Percentiles rank a stretch among this genome's conserved stretches.
Conservation (phyloP, 2,113 vertebrate genomes). For the Ictalurus furcatus region DNA sequence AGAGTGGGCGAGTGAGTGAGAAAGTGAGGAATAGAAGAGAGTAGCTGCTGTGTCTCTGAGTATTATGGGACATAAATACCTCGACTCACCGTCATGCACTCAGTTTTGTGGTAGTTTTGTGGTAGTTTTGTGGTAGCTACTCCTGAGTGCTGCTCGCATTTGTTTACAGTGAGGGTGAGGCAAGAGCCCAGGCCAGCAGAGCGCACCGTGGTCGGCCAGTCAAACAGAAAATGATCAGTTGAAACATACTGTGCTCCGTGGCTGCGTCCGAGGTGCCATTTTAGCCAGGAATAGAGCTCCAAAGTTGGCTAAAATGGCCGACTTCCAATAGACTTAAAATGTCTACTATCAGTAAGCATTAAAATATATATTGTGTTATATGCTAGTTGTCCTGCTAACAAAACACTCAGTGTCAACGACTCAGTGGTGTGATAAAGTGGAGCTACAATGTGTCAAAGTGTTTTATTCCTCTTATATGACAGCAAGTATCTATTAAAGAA, state of each 20-base stretch:
- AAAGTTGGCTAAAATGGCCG: not conserved
- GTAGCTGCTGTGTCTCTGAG: not conserved
- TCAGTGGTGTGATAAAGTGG: not conserved
- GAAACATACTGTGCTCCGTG: not conserved
- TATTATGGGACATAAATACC: not conserved
- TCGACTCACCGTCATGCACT: not conserved
- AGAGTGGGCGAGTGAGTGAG: no score
- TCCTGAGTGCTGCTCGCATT: no score
- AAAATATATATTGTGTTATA: not conserved
- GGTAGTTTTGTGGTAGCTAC: not conserved
- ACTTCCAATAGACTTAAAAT: not conserved
- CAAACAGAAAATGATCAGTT: not conserved
- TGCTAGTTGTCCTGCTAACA: not conserved
- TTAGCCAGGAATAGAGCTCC: not conserved
- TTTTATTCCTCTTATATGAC: not conserved
- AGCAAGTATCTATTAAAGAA: not conserved
- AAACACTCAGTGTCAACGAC: not conserved
- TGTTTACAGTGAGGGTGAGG: no score
- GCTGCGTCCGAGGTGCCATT: not conserved
- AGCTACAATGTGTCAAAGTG: not conserved
- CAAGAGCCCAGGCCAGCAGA: no score
- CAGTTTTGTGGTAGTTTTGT: not conserved
- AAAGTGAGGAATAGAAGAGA: no score
- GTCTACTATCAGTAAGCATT: not conserved
- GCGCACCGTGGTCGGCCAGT: no score